Conservation (phyloP, 2,113 vertebrate genomes). For the Euleptes europaea region DNA sequence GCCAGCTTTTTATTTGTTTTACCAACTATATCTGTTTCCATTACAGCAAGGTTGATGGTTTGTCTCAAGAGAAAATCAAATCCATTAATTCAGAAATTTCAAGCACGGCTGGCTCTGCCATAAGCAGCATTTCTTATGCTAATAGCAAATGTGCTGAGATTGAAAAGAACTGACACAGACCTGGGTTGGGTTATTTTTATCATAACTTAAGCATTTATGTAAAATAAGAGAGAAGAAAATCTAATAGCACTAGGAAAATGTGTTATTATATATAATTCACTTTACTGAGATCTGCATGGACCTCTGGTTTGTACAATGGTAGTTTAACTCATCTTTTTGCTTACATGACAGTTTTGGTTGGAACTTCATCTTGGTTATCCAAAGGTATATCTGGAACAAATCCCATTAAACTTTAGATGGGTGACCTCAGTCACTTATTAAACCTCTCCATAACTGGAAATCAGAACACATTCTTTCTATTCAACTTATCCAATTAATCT, state of each 20-base stretch:
- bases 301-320: conserved; percentile 59
- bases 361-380: conserved; percentile 42
- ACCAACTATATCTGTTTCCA: conserved; percentile 85
- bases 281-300: conserved; percentile 66
- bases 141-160: conserved; percentile 79
- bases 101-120: conserved; percentile 80
- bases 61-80: conserved; percentile 85
- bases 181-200: conserved; percentile 69
- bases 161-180: conserved; percentile 75
- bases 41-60: conserved; percentile 83
- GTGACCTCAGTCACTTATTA: conserved; percentile 13
- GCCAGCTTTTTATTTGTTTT: conserved; percentile 85
- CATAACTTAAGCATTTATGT: conserved; percentile 80
- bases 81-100: conserved; percentile 88
- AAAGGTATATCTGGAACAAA: conserved; percentile 30
- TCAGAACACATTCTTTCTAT: conserved; percentile 9
- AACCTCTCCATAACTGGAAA: neutral
- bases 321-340: conserved; percentile 64
- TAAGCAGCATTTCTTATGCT: conserved; percentile 85
- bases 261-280: conserved; percentile 77
- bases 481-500: conserved; percentile 20
- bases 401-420: conserved; percentile 20
- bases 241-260: conserved; percentile 75
- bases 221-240: conserved; percentile 73
- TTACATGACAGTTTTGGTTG: conserved; percentile 47